Percentiles rank a stretch among this genome's conserved stretches.
Evolutionary conservation across 2,888 invertebrate genomes (phyloP).

Genomic region (Coleophora flavipennella): DNA sequence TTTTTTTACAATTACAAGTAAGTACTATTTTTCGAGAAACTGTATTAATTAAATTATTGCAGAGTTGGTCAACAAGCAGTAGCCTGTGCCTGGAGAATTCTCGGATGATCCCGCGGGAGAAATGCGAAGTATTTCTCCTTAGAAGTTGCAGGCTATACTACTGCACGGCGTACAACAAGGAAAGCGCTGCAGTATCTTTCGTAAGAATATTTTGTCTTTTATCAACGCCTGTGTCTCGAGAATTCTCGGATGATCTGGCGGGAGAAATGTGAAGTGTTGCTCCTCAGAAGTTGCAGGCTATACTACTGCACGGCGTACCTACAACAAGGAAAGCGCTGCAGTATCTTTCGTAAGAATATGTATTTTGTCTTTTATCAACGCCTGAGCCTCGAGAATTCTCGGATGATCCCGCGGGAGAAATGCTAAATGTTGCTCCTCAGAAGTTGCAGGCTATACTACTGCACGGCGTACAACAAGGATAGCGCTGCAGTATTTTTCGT

Average conservation of each 20-base stretch:
- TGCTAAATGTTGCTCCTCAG: constrained; percentile 25
- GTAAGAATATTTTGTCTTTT: not conserved
- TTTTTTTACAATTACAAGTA: no score
- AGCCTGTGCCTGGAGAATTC: constrained; percentile 19
- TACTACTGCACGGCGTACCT: constrained; percentile 25
- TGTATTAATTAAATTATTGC: no score
- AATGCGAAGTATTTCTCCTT: constrained; percentile 23
- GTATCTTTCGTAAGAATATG: not conserved
- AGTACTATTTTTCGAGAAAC: no score
- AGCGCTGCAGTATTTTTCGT: not conserved
- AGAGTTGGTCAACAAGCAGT: constrained; percentile 22
- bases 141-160: constrained; percentile 24
- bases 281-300: constrained; percentile 22
- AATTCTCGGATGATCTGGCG: constrained; percentile 19
- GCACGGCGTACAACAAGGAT: constrained; percentile 12
- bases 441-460: constrained; percentile 24
- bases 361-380: not conserved
- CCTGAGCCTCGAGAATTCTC: constrained; percentile 19
- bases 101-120: constrained; percentile 15
- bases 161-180: constrained; percentile 16
- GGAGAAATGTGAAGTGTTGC: constrained; percentile 18
- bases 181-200: not conserved
- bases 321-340: not conserved
- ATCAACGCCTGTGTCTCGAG: constrained; percentile 15
- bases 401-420: constrained; percentile 14